A percentile compares a stretch with the other conserved stretches of the same genome.
phyloP scores from a whole-genome alignment of 37 sponge, comb jelly and placozoan genomes.

The Petrosia ficiformis region DNA sequence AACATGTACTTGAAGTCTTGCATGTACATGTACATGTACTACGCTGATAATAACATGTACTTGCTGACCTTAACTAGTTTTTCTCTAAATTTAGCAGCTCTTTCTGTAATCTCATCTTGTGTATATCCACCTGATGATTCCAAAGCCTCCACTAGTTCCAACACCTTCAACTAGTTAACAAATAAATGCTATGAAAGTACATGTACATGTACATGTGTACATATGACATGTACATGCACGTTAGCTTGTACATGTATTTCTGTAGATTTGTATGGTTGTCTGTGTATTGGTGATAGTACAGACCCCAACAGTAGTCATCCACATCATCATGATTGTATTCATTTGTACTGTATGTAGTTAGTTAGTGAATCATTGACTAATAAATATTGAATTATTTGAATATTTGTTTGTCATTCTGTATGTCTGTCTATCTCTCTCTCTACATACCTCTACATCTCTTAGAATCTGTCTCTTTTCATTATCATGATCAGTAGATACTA shows the following conservation, averaged over 20 bases:
- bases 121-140: slow-evolving; percentile 66
- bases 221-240: too few relatives aligned
- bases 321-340: too few relatives aligned
- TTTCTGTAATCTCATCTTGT: slow-evolving; percentile 55
- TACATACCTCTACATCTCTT: slow-evolving; percentile 78
- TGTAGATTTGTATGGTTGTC: background rate
- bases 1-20: too few relatives aligned
- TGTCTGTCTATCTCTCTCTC: too few relatives aligned
- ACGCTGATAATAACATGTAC: too few relatives aligned
- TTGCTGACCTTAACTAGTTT: slow-evolving; percentile 56
- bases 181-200: background rate
- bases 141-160: slow-evolving; percentile 72
- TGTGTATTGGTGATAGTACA: background rate
- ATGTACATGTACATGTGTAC: too few relatives aligned
- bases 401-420: too few relatives aligned
- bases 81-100: slow-evolving; percentile 60
- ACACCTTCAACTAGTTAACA: slow-evolving; percentile 49
- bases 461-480: slow-evolving; percentile 69
- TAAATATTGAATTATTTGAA: too few relatives aligned
- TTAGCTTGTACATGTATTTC: background rate
- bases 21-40: too few relatives aligned
- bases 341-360: too few relatives aligned
- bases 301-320: background rate
- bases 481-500: slow-evolving; percentile 45
- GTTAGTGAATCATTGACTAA: too few relatives aligned